Evolutionary conservation across 2,797 vertebrate genomes (phyloP).

Genomic region (Heterohyrax brucei): DNA sequence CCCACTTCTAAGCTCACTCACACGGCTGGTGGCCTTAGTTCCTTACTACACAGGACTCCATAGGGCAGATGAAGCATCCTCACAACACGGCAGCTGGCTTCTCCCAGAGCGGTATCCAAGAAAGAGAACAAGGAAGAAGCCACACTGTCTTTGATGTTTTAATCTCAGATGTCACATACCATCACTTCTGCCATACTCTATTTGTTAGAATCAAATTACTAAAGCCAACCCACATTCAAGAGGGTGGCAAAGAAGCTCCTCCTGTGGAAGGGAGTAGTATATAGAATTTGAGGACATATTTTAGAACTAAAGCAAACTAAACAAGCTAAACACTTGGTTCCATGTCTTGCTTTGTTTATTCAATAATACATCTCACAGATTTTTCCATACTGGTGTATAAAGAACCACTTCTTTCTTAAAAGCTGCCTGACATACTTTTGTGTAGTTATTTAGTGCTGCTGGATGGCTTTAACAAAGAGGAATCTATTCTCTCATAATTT

Average conservation of each 20-base stretch:
- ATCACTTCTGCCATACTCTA: neutral
- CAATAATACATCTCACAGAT: neutral
- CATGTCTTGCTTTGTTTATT: neutral
- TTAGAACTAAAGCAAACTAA: neutral
- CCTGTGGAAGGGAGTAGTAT: neutral
- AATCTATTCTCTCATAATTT: no score
- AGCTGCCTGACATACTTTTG: neutral
- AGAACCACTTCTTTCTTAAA: slow-evolving; percentile 10
- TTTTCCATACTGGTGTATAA: neutral
- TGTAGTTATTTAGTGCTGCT: no score
- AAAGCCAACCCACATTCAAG: neutral
- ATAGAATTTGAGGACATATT: neutral
- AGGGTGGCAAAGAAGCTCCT: neutral
- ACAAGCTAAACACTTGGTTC: neutral
- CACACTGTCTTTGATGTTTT: neutral
- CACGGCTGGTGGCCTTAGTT: neutral
- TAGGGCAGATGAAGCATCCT: neutral
- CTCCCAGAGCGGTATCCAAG: neutral
- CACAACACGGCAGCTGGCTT: neutral
- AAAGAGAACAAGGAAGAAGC: neutral
- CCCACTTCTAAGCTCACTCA: neutral
- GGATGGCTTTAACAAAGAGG: no score
- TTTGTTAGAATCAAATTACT: neutral
- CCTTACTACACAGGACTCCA: neutral
- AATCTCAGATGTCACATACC: neutral